Evolutionary conservation across 2,113 vertebrate genomes (phyloP).

Genomic region (Formicarius rufipectus): DNA sequence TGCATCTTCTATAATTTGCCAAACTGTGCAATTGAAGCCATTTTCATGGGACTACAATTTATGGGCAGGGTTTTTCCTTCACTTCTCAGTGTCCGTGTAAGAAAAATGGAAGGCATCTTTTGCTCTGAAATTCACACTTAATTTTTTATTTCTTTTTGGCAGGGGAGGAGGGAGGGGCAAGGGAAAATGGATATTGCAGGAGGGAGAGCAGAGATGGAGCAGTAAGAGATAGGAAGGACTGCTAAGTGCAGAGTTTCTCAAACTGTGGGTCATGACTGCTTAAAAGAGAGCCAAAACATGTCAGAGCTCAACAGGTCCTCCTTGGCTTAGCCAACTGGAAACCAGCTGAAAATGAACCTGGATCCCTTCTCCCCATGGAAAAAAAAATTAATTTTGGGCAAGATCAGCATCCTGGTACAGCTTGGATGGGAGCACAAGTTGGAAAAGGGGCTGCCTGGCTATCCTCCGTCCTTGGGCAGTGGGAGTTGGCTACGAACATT

Average conservation of each 20-base stretch:
- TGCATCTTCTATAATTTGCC: conserved; percentile 32
- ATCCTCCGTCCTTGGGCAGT: neutral
- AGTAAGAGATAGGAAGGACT: conserved; percentile 19
- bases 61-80: neutral
- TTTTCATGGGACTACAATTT: conserved; percentile 5
- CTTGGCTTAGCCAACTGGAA: neutral
- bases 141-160: conserved; percentile 62
- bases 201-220: conserved; percentile 41
- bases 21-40: neutral
- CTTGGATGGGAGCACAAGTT: neutral
- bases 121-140: conserved; percentile 56
- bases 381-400: neutral
- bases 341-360: neutral
- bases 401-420: neutral
- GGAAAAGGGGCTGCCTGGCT: neutral
- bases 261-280: neutral
- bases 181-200: conserved; percentile 23
- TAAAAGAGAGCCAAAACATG: neutral
- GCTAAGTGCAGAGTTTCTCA: conserved; percentile 37
- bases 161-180: neutral
- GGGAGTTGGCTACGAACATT: neutral
- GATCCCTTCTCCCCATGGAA: rapidly evolving
- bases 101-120: neutral
- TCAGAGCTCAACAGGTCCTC: neutral
- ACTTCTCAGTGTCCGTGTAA: neutral